Percentiles rank a stretch among this genome's conserved stretches.
phyloP scores from a whole-genome alignment of 2,113 vertebrate genomes.

The Hypocryptadius cinnamomeus region DNA sequence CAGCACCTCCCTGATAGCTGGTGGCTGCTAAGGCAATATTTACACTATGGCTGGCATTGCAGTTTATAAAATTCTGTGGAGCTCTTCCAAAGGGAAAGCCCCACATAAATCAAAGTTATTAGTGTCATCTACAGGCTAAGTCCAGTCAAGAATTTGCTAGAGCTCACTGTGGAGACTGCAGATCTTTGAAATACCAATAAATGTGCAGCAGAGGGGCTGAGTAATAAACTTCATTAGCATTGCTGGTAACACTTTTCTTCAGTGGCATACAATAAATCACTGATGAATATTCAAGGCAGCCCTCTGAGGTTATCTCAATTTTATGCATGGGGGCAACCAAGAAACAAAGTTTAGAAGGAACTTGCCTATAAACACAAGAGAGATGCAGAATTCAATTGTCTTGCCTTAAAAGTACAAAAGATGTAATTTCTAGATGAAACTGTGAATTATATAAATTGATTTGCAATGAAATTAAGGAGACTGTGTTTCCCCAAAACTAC shows the following conservation, averaged over 20 bases:
- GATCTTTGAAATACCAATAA: not conserved
- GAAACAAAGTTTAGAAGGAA: not conserved
- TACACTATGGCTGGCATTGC: not conserved
- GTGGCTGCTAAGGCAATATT: not conserved
- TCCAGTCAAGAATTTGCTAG: not conserved
- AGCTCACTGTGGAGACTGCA: not conserved
- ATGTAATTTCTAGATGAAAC: not conserved
- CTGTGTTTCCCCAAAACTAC: not conserved
- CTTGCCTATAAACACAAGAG: not conserved
- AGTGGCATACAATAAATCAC: not conserved
- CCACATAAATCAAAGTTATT: not conserved
- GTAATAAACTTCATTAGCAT: slow-evolving; percentile 8
- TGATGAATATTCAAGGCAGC: slow-evolving; percentile 11
- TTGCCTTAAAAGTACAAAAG: not conserved
- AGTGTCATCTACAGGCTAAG: not conserved
- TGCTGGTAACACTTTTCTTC: not conserved
- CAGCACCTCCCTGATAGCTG: not conserved
- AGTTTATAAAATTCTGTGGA: slow-evolving; percentile 6
- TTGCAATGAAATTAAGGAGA: not conserved
- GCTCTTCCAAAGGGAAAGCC: slow-evolving; percentile 25
- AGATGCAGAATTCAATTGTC: not conserved
- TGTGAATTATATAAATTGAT: not conserved
- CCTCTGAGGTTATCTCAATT: slow-evolving; percentile 28
- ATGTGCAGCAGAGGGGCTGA: not conserved
- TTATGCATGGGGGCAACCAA: not conserved